Evolutionary conservation across 1,140 invertebrate species (phyloP), one percentile per base, ranked within the genome.

Genomic region (Diorhabda sublineata): DNA sequence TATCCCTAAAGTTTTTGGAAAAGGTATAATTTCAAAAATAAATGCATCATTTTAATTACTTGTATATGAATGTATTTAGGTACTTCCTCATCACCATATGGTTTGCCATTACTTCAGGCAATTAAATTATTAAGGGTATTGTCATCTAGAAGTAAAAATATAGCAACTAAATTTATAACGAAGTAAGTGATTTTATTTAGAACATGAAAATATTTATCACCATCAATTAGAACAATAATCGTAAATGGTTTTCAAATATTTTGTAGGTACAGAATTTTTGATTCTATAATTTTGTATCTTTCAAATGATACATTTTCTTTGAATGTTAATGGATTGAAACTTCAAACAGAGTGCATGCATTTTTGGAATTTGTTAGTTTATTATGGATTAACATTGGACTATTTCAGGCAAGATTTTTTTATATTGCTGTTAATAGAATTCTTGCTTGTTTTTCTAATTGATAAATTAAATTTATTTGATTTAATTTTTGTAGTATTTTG

Each of bases 341-440:
- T 89, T 69, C 87, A 89, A 78, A 87, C 85, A 8, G 88, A 89
- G 82, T 80, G 84, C 11, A 81, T 83, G 58, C 80, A 82, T 76
- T 80, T 85, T 66, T 81, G 83, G 74, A 81, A 82, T 45, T 80
- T 83, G 62, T 74, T 85, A 41, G 58, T 85, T 3, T 74, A 81
- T 69, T 85, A 82, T 75, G 76, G 79, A 41, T 68, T 84, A 66
- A 80, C 77, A 3, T 63, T 78, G 41, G 81, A 85, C 41, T 73
- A 80, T 72, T 74, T 82, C 47, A 69, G 75, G 66, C 78, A 74
- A 73, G 64, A 58, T 8, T 58, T 59, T 3, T 8, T 44, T 63
- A n/a, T 47, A 43, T 59, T 42, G n/a, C 42, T 42, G 9, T 8
- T 61, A 1, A 60, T 9, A 9, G 11, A 26, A 26, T 26, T 26